phyloP scores from a whole-genome alignment of 2,113 vertebrate species.

The Corvus cornix region DNA sequence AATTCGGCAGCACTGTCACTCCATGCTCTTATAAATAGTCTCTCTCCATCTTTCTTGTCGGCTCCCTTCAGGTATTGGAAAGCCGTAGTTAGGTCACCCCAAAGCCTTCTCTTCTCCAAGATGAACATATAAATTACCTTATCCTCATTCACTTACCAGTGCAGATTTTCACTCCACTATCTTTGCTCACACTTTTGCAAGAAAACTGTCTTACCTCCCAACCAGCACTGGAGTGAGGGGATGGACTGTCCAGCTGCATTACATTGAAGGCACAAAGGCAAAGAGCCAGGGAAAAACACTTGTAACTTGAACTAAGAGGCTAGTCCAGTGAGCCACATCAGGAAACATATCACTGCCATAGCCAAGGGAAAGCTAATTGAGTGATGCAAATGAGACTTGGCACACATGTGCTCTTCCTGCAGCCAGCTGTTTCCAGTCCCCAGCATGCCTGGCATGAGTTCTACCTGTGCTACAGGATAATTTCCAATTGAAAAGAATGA shows the following conservation, averaged over 20 bases:
- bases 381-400: conserved; percentile 49
- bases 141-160: neutral
- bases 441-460: neutral
- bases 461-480: neutral
- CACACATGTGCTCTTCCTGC: neutral
- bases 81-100: neutral
- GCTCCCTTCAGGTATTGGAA: neutral
- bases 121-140: neutral
- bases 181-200: neutral
- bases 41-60: neutral
- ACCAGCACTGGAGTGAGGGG: neutral
- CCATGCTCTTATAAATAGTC: neutral
- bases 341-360: neutral
- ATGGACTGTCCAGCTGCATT: neutral
- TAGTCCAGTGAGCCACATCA: neutral
- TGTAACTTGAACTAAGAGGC: neutral
- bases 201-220: neutral
- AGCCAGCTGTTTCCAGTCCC: conserved; percentile 39
- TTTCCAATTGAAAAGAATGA: neutral
- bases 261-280: neutral
- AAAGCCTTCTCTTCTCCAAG: neutral
- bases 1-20: neutral
- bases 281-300: neutral
- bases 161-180: neutral
- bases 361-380: neutral